These are phyloP conservation scores for Tauraco hartlaubi DNA, from an alignment of 2,797 vertebrate species.

Conservation along the genomic window DNA sequence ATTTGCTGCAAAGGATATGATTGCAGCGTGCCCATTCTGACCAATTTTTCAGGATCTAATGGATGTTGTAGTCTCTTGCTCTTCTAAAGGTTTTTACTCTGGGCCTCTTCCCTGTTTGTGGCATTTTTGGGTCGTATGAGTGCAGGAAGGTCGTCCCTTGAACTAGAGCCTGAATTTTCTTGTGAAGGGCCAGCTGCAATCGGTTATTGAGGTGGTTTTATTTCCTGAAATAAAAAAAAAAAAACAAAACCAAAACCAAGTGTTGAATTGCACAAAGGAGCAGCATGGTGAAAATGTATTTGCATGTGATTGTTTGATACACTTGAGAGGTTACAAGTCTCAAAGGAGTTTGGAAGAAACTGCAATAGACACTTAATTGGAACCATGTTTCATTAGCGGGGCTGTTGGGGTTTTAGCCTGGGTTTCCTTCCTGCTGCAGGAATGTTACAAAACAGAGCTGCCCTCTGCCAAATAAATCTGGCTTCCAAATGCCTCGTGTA, in stretches of 20 bases:
- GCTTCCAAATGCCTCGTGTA: neutral
- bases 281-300: neutral
- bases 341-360: neutral
- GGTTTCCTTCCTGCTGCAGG: neutral
- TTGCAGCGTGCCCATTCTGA: neutral
- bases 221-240: neutral
- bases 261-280: neutral
- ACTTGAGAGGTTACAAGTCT: conserved; percentile 33
- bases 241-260: neutral
- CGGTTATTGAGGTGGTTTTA: neutral
- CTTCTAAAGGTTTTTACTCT: neutral
- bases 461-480: neutral
- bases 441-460: neutral
- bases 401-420: neutral
- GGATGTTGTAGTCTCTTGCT: neutral
- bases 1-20: neutral
- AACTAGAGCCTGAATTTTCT: neutral
- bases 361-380: conserved; percentile 44
- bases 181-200: neutral
- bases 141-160: neutral
- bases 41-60: fast-evolving
- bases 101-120: neutral
- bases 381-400: neutral
- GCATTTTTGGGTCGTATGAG: neutral
- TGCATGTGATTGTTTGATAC: conserved; percentile 36